A percentile compares a stretch with the other conserved stretches of the same genome.
phyloP scores from a whole-genome alignment of 2,113 vertebrate genomes.

The Onychostoma macrolepis region DNA sequence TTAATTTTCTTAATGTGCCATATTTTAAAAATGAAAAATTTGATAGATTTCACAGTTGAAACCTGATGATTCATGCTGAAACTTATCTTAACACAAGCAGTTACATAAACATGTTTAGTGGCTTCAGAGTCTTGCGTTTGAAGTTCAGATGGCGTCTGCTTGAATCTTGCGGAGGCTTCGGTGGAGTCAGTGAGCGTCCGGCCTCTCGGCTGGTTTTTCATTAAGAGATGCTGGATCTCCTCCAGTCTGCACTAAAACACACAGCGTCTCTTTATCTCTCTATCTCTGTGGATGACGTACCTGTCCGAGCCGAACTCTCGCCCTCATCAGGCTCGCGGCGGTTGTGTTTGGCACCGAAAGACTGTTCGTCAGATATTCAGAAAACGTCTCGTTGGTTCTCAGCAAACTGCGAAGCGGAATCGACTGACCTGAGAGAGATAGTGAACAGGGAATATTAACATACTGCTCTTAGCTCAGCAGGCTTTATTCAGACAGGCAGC shows the following conservation, averaged over 20 bases:
- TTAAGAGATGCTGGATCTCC: neutral
- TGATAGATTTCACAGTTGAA: neutral
- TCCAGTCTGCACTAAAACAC: neutral
- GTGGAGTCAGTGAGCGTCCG: neutral
- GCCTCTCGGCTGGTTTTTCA: neutral
- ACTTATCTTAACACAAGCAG: too few relatives aligned
- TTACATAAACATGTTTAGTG: too few relatives aligned
- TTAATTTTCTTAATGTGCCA: too few relatives aligned
- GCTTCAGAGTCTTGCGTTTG: neutral
- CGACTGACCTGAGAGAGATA: constrained; percentile 58
- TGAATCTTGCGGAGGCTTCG: too few relatives aligned
- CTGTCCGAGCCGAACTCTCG: constrained; percentile 61
- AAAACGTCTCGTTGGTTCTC: constrained; percentile 70
- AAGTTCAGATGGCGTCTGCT: neutral
- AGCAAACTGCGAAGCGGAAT: constrained; percentile 66
- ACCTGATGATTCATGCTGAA: neutral
- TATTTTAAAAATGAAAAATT: too few relatives aligned
- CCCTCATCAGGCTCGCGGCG: constrained; percentile 64
- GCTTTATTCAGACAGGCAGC: too few relatives aligned
- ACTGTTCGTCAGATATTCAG: constrained; percentile 64
- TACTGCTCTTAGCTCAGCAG: neutral
- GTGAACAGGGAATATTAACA: neutral
- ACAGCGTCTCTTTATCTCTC: neutral
- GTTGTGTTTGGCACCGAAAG: constrained; percentile 61
- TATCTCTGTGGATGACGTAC: constrained; percentile 41